Evolutionary conservation across 2,113 vertebrate genomes (phyloP).

Genomic region (Leptosomus discolor): DNA sequence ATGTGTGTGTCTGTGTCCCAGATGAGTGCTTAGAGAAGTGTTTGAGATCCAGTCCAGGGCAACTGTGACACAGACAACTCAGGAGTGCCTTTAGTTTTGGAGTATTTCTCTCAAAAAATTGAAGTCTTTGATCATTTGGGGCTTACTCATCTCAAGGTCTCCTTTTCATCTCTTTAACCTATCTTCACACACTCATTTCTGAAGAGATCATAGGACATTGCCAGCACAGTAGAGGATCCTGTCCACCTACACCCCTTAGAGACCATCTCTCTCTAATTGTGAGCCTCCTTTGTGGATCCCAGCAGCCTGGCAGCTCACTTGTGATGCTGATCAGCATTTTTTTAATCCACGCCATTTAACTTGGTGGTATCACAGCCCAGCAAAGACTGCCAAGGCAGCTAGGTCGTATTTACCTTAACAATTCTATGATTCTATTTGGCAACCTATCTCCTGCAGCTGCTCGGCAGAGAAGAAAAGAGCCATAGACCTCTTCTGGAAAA

Average conservation of each 20-base stretch:
- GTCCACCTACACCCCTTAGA: background rate
- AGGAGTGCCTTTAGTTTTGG: background rate
- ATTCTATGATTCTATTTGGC: background rate
- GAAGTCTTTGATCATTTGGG: background rate
- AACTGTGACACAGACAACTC: background rate
- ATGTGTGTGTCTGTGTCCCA: background rate
- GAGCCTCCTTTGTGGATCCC: background rate
- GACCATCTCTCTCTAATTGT: background rate
- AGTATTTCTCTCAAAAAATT: background rate
- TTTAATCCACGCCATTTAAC: background rate
- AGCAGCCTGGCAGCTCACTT: background rate
- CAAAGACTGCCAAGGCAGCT: background rate
- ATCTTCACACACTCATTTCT: background rate
- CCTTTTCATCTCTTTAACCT: background rate
- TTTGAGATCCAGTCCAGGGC: background rate
- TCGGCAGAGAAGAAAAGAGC: background rate
- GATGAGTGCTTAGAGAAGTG: background rate
- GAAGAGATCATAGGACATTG: background rate
- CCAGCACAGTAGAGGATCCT: background rate
- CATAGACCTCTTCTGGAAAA: background rate
- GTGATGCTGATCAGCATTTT: background rate
- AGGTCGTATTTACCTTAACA: background rate
- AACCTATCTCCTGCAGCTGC: background rate
- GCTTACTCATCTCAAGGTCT: background rate
- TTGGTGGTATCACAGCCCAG: background rate